Evolutionary conservation across 2,113 vertebrate genomes (phyloP), one percentile per base, ranked within the genome.

Genomic region (Plecotus auritus): DNA sequence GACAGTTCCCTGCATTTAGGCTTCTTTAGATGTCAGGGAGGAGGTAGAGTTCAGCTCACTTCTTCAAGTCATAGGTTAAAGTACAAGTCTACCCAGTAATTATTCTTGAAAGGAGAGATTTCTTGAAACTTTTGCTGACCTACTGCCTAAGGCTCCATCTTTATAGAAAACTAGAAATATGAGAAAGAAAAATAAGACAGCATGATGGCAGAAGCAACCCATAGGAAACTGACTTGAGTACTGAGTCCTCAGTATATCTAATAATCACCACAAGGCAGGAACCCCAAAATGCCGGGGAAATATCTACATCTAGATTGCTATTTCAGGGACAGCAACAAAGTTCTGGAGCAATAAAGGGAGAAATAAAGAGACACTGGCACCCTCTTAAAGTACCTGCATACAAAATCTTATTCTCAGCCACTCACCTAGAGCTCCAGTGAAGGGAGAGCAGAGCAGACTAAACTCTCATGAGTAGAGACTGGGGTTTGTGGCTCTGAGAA

Each of bases 121-220:
- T 85, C 49, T 95, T 70, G 64, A 93, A 89, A 85, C 61, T 69
- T 47, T 73, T 80, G 28, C 76, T 96, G 70, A 85, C 67, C 72
- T 93, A 23, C 16, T 74, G 26, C 77, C 35, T 49, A 22, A 93
- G 49, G 13, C 16, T 47, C 26, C 51, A 73, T 83, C n/a, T 93
- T 80, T 84, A 61, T n/a, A 56, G 88, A 72, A 87, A 91, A 91
- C 3, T 61, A 87, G 35, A 56, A 32, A 35, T 10, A 76, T 42
- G 37, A 54, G 28, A 88, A 69, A 37, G 11, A 45, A 35, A n/a
- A 49, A 80, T 26, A 73, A 12, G 13, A 49, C 4, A 69, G 1
- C 9, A 11, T 9, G 22, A 85, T 72, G 51, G 4, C 12, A 64
- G 16, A 76, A 88, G 70, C 4, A 73, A 40, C 14, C 6, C 12